Evolutionary conservation across 2,113 vertebrate genomes (phyloP), one percentile per base, ranked within the genome.

Genomic region (Mesocricetus auratus): DNA sequence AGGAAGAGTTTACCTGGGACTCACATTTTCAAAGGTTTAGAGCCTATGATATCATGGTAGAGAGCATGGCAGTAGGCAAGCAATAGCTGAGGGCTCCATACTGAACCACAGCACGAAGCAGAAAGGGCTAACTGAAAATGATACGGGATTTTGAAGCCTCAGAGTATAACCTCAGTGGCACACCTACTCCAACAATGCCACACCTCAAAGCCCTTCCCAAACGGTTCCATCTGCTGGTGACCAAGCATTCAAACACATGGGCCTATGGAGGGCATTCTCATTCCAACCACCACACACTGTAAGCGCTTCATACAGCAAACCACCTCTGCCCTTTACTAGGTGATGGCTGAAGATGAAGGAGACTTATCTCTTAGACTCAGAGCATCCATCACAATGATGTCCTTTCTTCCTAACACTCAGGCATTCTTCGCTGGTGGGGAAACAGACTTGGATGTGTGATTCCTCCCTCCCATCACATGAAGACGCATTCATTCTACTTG

Each of bases 401-500:
- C 36, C 87, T 83, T 89, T 74, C 50, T 89, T 88, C 36, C 64
- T 79, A 90, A n/a, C 0, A 15, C 21, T 15, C 33, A 47, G 1
- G 5, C 24, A 64, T 93, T 89, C 17, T 91, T 92, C 56, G 4
- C 42, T 62, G 47, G 60, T 92, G 60, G 69, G 68, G 31, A 42
- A 74, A 29, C 24, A 77, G 64, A 29, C 45, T 16, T 56, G 47
- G 21, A 79, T 78, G 17, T 50, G 77, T 21, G 21, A 22, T 89
- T 60, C 19, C 87, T 50, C 50, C 53, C 74, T 56, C 42, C 58
- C 16, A 45, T 81, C 31, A 62, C 8, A 4, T 73, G 62, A 58
- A 87, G 58, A 91, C 42, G 45, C 68, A 77, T 96, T 90, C 89
- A 45, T 86, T 92, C n/a, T 50, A 26, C 36, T 89, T 29, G 86